A percentile compares a stretch with the other conserved stretches of the same genome.
Evolutionary conservation across 1,140 invertebrate species (phyloP).

Genomic region (Agraylea sexmaculata): DNA sequence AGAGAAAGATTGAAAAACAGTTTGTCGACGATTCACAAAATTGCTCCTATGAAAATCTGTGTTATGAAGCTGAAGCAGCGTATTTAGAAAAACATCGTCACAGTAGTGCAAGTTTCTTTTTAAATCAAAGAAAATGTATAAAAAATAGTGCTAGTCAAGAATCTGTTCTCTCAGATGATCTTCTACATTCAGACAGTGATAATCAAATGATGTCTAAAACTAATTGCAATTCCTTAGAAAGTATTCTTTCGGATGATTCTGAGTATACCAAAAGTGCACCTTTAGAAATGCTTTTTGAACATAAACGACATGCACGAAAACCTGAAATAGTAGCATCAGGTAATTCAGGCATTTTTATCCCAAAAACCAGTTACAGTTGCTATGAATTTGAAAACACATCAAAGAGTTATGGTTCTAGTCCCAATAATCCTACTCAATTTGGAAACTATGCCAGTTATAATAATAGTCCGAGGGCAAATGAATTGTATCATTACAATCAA

Average conservation of each 20-base stretch:
- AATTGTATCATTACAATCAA: conserved; percentile 3
- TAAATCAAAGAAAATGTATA: conserved; percentile 46
- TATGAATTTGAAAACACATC: conserved; percentile 41
- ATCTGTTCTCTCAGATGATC: conserved; percentile 60
- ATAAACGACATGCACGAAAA: conserved; percentile 25
- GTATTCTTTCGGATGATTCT: conserved; percentile 66
- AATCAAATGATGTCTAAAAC: conserved; percentile 43
- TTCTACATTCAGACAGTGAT: conserved; percentile 45
- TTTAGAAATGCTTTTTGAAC: conserved; percentile 54
- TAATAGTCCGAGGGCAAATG: conserved; percentile 28
- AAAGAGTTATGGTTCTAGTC: conserved; percentile 48
- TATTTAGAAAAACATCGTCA: conserved; percentile 42
- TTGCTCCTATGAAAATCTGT: conserved; percentile 36
- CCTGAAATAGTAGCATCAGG: conserved; percentile 23
- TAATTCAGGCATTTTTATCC: conserved; percentile 25
- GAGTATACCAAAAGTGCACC: conserved; percentile 65
- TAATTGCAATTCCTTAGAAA: conserved; percentile 63
- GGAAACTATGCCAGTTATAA: conserved; percentile 36
- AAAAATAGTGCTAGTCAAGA: conserved; percentile 52
- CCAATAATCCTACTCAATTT: conserved; percentile 38
- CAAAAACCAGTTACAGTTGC: conserved; percentile 36
- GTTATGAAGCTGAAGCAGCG: conserved; percentile 30
- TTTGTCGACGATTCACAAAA: conserved; percentile 35
- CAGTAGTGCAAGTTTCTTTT: conserved; percentile 52
- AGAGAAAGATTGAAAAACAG: conserved; percentile 33